Evolutionary conservation across 2,113 vertebrate genomes (phyloP), one percentile per base, ranked within the genome.

Genomic region (Dissostichus mawsoni): DNA sequence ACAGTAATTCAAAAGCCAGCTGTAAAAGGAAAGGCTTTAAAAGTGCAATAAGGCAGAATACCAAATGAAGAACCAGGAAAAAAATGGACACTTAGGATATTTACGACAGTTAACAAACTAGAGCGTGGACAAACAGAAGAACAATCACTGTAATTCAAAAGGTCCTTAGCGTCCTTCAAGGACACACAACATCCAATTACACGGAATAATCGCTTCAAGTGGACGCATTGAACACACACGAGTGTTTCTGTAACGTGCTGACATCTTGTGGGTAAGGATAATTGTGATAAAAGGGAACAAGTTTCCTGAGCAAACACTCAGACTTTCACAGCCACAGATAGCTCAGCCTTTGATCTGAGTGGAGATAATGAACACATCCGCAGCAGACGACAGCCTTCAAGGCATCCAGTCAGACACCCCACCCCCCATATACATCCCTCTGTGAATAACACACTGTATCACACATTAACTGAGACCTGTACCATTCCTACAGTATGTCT

Each of bases 281-380:
- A 76, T 8, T 36, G 20, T n/a, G 17, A 45, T 47, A 33, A 25
- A 45, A 44, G 25, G 10, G 17, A 3, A 10, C 51, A 18, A 33
- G 59, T 57, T 57, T 59, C n/a, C 48, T 23, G 13, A 16, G 58
- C 29, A 44, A 18, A n/a, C 41, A 41, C 18, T 33, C 16, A 6
- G 29, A 47, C 17, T 58, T 58, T 59, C 50, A 20, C 18, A 65
- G 2, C 36, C 51, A 51, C 57, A 69, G 64, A 67, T 7, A 63
- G 48, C 1, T 5, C 11, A 20, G 45, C 65, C 66, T 75, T 68
- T 29, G 51, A 58, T 48, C 81, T 74, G 64, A 78, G 61, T 51
- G 52, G 36, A 76, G 72, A 82, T 71, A 75, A 74, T 63, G 20
- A 68, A 70, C 13, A 76, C 63, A 81, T 76, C 73, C 4, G 14